Conservation (phyloP, 1,140 invertebrate genomes). For the Sitobion miscanthi region DNA sequence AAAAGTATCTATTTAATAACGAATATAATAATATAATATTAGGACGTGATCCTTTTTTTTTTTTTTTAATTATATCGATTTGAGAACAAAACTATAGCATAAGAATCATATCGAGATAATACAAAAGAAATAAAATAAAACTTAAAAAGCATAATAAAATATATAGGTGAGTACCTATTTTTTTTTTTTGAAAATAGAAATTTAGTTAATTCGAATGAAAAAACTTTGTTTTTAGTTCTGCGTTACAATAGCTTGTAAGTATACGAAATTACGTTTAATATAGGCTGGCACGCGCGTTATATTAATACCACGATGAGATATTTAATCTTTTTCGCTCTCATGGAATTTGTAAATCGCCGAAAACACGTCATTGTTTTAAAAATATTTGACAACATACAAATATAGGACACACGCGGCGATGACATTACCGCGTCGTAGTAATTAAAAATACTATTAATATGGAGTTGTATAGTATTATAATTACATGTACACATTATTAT, state of each 20-base stretch:
- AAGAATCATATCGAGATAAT: background rate
- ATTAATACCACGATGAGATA: constrained; percentile 18
- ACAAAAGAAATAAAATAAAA: no score
- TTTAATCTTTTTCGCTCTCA: background rate
- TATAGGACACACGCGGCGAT: background rate
- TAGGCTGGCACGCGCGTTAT: background rate
- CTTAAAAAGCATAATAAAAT: background rate
- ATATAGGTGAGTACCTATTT: background rate
- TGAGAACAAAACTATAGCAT: background rate
- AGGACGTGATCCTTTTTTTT: background rate
- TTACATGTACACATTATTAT: background rate
- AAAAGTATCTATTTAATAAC: background rate
- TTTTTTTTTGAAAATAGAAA: background rate
- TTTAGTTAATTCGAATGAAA: background rate
- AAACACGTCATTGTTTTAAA: constrained; percentile 26
- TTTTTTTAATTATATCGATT: background rate
- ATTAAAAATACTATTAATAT: background rate
- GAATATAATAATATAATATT: background rate
- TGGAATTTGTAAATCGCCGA: background rate
- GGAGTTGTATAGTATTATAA: background rate
- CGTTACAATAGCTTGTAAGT: no score
- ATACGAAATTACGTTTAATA: background rate
- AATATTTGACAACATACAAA: background rate
- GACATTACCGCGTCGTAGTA: background rate
- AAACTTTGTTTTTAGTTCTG: constrained; percentile 20